phyloP scores from a whole-genome alignment of 30 jellyfish, hydroid and myxozoan species.

The Cassiopea xamachana region DNA sequence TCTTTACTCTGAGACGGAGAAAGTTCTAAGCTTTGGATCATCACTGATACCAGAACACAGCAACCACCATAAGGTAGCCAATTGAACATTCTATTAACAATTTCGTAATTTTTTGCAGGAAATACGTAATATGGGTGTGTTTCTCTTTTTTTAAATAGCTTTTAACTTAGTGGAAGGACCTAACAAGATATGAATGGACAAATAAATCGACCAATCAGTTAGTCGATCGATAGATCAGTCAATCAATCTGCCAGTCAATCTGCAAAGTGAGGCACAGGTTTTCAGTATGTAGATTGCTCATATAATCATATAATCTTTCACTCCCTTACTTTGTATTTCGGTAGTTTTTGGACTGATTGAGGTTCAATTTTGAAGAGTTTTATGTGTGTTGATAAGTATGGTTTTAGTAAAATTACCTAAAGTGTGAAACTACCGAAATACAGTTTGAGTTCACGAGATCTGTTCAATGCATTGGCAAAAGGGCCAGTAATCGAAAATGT shows the following conservation, averaged over 20 bases:
- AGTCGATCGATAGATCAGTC: not conserved
- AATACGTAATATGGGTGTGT: too few relatives aligned
- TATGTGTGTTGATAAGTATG: too few relatives aligned
- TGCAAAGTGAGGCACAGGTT: too few relatives aligned
- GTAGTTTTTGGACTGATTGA: not conserved
- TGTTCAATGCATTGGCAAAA: too few relatives aligned
- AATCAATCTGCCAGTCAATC: not conserved
- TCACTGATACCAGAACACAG: conserved; percentile 58
- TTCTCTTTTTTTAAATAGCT: not conserved
- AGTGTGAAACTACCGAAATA: too few relatives aligned
- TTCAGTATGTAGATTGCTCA: not conserved
- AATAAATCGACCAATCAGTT: not conserved
- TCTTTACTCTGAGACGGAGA: conserved; percentile 13
- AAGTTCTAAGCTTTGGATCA: conserved; percentile 30
- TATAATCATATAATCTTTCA: not conserved
- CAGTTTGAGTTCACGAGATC: too few relatives aligned
- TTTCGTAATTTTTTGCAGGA: too few relatives aligned
- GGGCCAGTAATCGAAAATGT: too few relatives aligned
- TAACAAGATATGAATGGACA: too few relatives aligned
- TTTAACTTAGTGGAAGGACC: not conserved
- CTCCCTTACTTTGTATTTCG: not conserved
- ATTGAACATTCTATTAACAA: not conserved
- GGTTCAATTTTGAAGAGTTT: too few relatives aligned
- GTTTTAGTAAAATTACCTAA: too few relatives aligned
- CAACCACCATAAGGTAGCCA: conserved; percentile 48